Evolutionary conservation across 2,113 vertebrate genomes (phyloP), one percentile per base, ranked within the genome.

Genomic region (Paramormyrops kingsleyae): DNA sequence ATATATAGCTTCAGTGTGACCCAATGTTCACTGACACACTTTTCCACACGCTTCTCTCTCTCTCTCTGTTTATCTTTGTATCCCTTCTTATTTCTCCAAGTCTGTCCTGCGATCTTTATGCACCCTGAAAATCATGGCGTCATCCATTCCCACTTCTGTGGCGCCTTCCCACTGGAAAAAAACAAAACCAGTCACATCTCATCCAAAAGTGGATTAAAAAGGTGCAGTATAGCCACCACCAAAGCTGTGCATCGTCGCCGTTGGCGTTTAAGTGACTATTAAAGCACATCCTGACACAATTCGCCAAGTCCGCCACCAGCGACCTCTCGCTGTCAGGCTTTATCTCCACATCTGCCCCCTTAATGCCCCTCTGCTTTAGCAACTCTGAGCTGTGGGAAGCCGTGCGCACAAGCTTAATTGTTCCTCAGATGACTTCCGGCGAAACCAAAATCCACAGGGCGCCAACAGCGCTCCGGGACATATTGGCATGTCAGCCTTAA

Each of bases 1-100:
- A 96, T 95, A 94, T 95, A 93, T 96, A 96, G 94, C 93, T 89
- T 89, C 93, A 88, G 93, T 94, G 95, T 94, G 95, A 95, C 94
- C 95, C 94, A 93, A 93, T 92, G 93, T 94, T 94, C 93, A 94
- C 93, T 92, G 94, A 95, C 94, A 94, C 95, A 95, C 93, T 94
- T 94, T 93, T 93, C 90, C 91, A 35, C 92, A 93, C 90, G 91
- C 92, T 93, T 93, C 90, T 62, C 92, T 84, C 92, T 89, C 92
- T 90, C 91, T 89, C 77, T 89, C 87, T 70, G 92, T 94, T 93
- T 93, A 92, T 93, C 91, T 93, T 91, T 90, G 91, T 62, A 90
- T 91, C 89, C 90, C 53, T 90, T 91, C 92, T 88, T 90, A 88
- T 59, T 47, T 42, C 21, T 84, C 24, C n/a, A 59, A 13, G n/a